phyloP scores from a whole-genome alignment of 2,888 invertebrate genomes.

The Bellardia pandia region DNA sequence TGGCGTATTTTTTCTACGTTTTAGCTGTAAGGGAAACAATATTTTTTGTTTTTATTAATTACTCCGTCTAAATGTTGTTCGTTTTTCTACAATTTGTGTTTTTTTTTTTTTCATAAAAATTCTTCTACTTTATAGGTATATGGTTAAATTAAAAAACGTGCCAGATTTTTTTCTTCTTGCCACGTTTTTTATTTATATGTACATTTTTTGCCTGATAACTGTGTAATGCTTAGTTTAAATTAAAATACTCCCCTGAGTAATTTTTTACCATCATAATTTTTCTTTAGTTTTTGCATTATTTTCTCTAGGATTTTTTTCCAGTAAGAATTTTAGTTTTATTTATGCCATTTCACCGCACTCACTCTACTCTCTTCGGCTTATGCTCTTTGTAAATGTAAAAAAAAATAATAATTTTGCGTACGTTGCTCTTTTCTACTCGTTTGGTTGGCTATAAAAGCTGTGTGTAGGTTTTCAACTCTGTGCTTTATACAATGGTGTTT shows the following conservation, averaged over 20 bases:
- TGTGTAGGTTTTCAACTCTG: slow-evolving; percentile 48
- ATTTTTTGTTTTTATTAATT: slow-evolving; percentile 67
- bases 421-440: slow-evolving; percentile 57
- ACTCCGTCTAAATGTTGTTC: slow-evolving; percentile 62
- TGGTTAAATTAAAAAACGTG: slow-evolving; percentile 63
- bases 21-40: slow-evolving; percentile 29
- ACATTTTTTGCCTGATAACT: slow-evolving; percentile 45
- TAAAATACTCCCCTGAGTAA: slow-evolving; percentile 71
- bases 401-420: slow-evolving; percentile 67
- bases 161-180: slow-evolving; percentile 37
- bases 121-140: background rate
- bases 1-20: background rate
- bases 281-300: background rate
- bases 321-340: slow-evolving; percentile 22
- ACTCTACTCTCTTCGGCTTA: background rate
- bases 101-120: slow-evolving; percentile 8
- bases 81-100: slow-evolving; percentile 36
- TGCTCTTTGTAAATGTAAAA: background rate
- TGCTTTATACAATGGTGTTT: slow-evolving; percentile 38
- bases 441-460: background rate
- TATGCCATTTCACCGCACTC: background rate
- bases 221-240: slow-evolving; percentile 70
- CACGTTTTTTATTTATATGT: slow-evolving; percentile 5
- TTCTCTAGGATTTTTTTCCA: slow-evolving; percentile 14
- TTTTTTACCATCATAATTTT: slow-evolving; percentile 71